Conservation (phyloP, 2,888 invertebrate species). For the Isoperla grammatica region DNA sequence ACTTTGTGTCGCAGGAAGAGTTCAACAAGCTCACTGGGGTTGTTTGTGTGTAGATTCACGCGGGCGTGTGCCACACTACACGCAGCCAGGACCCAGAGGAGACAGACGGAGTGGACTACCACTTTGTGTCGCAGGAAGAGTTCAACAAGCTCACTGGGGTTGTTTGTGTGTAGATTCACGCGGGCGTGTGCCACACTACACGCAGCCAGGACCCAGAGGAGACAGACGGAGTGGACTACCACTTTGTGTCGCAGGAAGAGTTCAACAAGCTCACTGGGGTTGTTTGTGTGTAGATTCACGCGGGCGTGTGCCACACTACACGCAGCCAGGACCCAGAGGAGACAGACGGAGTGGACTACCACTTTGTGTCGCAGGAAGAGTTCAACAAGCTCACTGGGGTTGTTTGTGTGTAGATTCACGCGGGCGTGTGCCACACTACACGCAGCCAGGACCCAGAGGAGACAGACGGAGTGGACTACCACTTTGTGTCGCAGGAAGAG, state of each 20-base stretch:
- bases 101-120: constrained; percentile 38
- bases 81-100: constrained; percentile 37
- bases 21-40: constrained; percentile 42
- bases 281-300: constrained; percentile 38
- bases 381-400: constrained; percentile 42
- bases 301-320: constrained; percentile 43
- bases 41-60: constrained; percentile 38
- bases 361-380: constrained; percentile 39
- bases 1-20: constrained; percentile 39
- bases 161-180: constrained; percentile 38
- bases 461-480: constrained; percentile 38
- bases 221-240: constrained; percentile 38
- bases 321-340: constrained; percentile 37
- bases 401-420: constrained; percentile 38
- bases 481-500: constrained; percentile 39
- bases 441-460: constrained; percentile 37
- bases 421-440: constrained; percentile 43
- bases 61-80: constrained; percentile 43
- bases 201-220: constrained; percentile 37
- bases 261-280: constrained; percentile 42
- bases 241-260: constrained; percentile 39
- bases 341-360: constrained; percentile 38
- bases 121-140: constrained; percentile 39
- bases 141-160: constrained; percentile 42
- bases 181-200: constrained; percentile 43